Base-by-base conservation (phyloP, 2,113 vertebrate genomes). In the Picathartes gymnocephalus region DNA sequence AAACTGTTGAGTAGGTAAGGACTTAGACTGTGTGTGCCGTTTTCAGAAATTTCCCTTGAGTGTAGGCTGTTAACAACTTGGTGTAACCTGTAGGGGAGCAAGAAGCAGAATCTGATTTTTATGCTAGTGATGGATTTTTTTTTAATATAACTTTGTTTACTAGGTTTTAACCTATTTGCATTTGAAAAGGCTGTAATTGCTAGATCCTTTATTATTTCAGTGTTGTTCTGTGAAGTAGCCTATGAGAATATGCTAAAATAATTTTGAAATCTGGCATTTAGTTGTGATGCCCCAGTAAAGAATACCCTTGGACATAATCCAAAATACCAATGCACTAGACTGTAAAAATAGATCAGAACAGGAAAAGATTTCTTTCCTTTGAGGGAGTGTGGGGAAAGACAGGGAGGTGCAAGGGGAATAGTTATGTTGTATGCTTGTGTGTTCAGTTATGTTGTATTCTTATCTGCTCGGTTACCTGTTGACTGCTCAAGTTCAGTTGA, bases 291-390 rank as follows among this genome's bases (percentile, higher is more conserved):
- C 85, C 76, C 84, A 82, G 86, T 97, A 96, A 97, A 97, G 95
- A 98, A 96, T 90, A 95, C 68, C 54, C 39, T 96, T 98, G 98
- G 97, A 96, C 96, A 96, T 79, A 72, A 71, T 98, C 98, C 97
- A 97, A 87, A 97, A 97, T 98, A 97, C 98, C 95, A 96, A 71
- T 93, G 97, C 96, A 95, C 93, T 94, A 95, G 96, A 96, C 95
- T 98, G 95, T 98, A 97, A 97, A 98, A 98, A 98, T 98, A 98
- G 94, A 96, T 91, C 74, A 87, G 95, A 94, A 92, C 68, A 90
- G 94, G 95, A 94, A 92, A 94, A 94, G 85, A 88, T 96, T 94
- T 97, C 91, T 81, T 95, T 92, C 93, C 94, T 93, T 97, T 87
- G 86, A 74, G 88, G 93, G 96, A 93, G 40, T 28, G 61, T 56